These are phyloP conservation scores for Chloropsis hardwickii DNA, from an alignment of 2,113 vertebrate species.

Conservation along the genomic window DNA sequence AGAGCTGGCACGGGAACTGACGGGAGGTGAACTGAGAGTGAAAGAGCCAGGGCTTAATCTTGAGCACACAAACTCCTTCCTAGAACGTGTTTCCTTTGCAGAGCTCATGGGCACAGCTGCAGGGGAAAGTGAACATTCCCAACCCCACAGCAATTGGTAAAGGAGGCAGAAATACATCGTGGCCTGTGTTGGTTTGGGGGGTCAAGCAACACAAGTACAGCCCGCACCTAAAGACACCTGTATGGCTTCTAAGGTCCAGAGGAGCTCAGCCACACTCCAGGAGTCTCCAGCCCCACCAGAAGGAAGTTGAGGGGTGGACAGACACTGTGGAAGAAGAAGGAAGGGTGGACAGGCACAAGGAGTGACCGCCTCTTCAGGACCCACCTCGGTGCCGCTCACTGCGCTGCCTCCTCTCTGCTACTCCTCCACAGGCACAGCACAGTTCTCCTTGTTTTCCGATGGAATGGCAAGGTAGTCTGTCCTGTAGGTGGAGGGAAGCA, in stretches of 20 bases:
- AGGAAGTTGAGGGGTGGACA: not conserved
- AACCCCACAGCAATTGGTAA: rapidly evolving
- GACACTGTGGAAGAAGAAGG: not conserved
- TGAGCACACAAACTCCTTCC: not conserved
- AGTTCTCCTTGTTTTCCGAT: slow-evolving; percentile 92
- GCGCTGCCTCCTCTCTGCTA: slow-evolving; percentile 60
- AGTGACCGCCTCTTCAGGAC: not conserved
- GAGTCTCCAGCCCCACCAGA: not conserved
- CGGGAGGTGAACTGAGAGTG: rapidly evolving
- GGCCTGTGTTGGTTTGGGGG: not conserved
- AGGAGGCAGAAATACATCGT: not conserved
- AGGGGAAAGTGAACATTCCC: not conserved
- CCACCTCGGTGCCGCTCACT: slow-evolving; percentile 34
- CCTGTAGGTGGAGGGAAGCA: slow-evolving; percentile 71
- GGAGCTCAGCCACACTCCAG: not conserved
- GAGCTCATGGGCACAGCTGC: not conserved
- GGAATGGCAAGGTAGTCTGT: slow-evolving; percentile 96
- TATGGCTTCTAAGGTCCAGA: not conserved
- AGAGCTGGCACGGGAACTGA: not conserved
- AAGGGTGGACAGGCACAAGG: not conserved
- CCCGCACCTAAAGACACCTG: not conserved
- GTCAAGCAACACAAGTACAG: not conserved
- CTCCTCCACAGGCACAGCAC: slow-evolving; percentile 84
- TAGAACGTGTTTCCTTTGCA: not conserved
- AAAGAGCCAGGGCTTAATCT: not conserved